Evolutionary conservation across 1,140 invertebrate species (phyloP).

Genomic region (Idris sp.): DNA sequence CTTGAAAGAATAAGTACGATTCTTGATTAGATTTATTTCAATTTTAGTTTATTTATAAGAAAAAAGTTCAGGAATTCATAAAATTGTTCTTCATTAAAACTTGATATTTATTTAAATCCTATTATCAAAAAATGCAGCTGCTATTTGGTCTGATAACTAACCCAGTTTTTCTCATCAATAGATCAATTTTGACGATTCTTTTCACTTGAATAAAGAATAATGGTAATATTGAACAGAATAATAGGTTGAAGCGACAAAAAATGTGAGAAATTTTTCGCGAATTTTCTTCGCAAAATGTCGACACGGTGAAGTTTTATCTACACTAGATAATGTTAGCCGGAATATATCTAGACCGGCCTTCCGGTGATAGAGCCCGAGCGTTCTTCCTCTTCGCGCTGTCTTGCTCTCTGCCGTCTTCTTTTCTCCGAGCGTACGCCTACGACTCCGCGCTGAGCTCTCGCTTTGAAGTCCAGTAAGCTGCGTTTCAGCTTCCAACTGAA

Average conservation of each 20-base stretch:
- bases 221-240: conserved; percentile 2
- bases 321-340: conserved; percentile 56
- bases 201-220: background rate
- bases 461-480: conserved; percentile 68
- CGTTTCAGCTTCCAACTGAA: conserved; percentile 73
- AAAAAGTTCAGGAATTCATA: too few relatives aligned
- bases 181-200: conserved; percentile 8
- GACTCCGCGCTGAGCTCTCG: conserved; percentile 46
- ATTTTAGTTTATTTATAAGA: too few relatives aligned
- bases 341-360: conserved; percentile 62
- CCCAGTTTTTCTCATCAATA: background rate
- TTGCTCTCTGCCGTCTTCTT: conserved; percentile 52
- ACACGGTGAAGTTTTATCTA: conserved; percentile 53
- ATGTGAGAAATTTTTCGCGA: too few relatives aligned
- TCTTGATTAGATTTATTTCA: too few relatives aligned
- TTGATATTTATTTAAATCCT: too few relatives aligned
- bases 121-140: too few relatives aligned
- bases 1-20: too few relatives aligned
- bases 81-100: too few relatives aligned
- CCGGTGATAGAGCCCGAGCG: conserved; percentile 59
- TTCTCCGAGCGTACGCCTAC: conserved; percentile 39
- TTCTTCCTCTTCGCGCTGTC: conserved; percentile 58
- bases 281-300: too few relatives aligned
- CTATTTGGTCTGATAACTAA: background rate
- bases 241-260: too few relatives aligned